Conservation (phyloP, 1,140 invertebrate genomes). For the Nasonia longicornis region DNA sequence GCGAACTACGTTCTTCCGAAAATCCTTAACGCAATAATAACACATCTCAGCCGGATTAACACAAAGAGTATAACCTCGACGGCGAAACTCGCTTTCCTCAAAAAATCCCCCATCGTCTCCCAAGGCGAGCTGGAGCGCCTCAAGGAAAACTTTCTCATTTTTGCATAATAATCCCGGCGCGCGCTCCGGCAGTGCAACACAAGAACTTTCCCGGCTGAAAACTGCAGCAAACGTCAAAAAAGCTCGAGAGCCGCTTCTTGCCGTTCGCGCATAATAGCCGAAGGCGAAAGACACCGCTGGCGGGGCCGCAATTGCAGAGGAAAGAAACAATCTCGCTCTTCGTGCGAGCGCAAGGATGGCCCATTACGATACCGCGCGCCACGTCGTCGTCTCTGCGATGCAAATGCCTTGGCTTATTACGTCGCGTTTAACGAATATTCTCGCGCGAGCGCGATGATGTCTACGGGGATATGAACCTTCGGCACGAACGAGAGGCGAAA, state of each 20-base stretch:
- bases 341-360: neutral
- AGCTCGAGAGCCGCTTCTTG: neutral
- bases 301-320: conserved; percentile 26
- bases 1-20: no score
- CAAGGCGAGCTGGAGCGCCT: no score
- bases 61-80: no score
- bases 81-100: no score
- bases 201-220: neutral
- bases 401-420: conserved; percentile 34
- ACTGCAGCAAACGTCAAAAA: neutral
- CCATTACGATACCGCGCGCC: conserved; percentile 21
- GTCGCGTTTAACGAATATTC: conserved; percentile 36
- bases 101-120: no score
- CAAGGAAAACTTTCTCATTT: neutral
- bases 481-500: neutral
- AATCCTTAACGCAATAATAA: no score
- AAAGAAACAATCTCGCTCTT: conserved; percentile 33
- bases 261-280: neutral
- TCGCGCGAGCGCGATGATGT: neutral
- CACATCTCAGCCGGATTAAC: no score
- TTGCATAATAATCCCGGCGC: neutral
- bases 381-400: neutral
- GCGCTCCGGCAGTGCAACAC: neutral
- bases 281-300: neutral
- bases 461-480: conserved; percentile 12